Base-by-base conservation (phyloP, 2,888 invertebrate species). In the Hydriomena furcata region DNA sequence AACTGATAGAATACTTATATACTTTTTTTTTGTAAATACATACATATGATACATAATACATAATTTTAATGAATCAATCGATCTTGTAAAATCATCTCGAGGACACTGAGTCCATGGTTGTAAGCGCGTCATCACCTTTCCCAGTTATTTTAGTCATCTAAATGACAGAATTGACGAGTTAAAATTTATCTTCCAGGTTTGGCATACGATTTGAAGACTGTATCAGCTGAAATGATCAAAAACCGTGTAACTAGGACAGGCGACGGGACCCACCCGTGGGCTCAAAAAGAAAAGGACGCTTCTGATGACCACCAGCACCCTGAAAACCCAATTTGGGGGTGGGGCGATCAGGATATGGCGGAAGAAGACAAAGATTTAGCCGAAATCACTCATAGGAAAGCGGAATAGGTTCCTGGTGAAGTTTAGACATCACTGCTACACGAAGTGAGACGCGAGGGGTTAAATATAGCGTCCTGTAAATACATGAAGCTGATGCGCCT, bases 171-270 rank as follows among this genome's bases (percentile, higher is more conserved):
- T 17, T 17, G 17, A 17, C 17, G 4, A 17, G 17, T 17, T 7
- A 5, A 32, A 2, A 6, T 31, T 11, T 40, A 10, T 36, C 5
- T 25, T 23, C 5, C 93, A 80, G 97, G 97, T 27, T 93, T 93
- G 91, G 97, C 96, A 0, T 97, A 96, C 75, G 96, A 97, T 73
- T 80, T 96, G 66, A 97, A 96, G 82, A 95, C 94, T 1, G 96
- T 96, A 1, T 92, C 94, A 2, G 76, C 86, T 4, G 93, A 94
- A 1, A 93, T 95, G 91, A 92, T 97, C 1, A 83, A 91, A 49
- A 94, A 93, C 71, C 90, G 97, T 38, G 93, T 93, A 0, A 73
- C 85, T 10, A 92, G 96, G 63, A 95, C 95, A 0, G 96, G 96
- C 0, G 95, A 96, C 60, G 95, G 95, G 0, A 79, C 91, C 4